phyloP scores from a whole-genome alignment of 2,888 invertebrate species.

The Standfussiana lucernea region DNA sequence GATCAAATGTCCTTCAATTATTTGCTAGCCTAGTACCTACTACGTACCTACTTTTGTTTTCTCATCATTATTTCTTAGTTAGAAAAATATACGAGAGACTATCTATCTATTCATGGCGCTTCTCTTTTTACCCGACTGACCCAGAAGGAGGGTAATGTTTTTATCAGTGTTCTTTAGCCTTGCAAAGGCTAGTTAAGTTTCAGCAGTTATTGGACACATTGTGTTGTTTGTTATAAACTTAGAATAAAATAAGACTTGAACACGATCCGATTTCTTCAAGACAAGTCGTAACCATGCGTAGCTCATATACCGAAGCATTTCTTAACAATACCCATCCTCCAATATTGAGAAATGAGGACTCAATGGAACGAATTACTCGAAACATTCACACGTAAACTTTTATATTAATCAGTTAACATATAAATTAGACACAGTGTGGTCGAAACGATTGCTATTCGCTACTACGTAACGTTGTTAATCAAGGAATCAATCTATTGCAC shows the following conservation, averaged over 20 bases:
- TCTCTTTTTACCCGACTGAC: neutral
- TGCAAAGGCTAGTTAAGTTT: no score
- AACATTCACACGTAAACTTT: slow-evolving; percentile 55
- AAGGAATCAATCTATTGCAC: slow-evolving; percentile 66
- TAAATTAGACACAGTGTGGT: slow-evolving; percentile 50
- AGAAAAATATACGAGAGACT: neutral
- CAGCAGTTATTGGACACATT: neutral
- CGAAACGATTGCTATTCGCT: slow-evolving; percentile 53
- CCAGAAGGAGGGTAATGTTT: neutral
- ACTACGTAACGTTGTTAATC: slow-evolving; percentile 57
- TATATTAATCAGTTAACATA: slow-evolving; percentile 51
- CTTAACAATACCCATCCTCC: slow-evolving; percentile 34
- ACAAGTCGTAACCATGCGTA: neutral
- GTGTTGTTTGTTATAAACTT: neutral
- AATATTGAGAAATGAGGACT: slow-evolving; percentile 50
- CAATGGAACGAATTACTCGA: slow-evolving; percentile 58
- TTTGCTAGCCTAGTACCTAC: slow-evolving; percentile 2
- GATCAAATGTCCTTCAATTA: neutral
- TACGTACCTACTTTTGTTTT: neutral
- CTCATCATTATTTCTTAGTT: neutral
- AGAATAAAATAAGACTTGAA: neutral
- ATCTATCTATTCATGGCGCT: neutral
- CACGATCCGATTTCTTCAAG: neutral
- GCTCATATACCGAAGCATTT: slow-evolving; percentile 7
- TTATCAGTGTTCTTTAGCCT: neutral